Base-by-base conservation (phyloP, 2,113 vertebrate genomes). In the Colossoma macropomum region DNA sequence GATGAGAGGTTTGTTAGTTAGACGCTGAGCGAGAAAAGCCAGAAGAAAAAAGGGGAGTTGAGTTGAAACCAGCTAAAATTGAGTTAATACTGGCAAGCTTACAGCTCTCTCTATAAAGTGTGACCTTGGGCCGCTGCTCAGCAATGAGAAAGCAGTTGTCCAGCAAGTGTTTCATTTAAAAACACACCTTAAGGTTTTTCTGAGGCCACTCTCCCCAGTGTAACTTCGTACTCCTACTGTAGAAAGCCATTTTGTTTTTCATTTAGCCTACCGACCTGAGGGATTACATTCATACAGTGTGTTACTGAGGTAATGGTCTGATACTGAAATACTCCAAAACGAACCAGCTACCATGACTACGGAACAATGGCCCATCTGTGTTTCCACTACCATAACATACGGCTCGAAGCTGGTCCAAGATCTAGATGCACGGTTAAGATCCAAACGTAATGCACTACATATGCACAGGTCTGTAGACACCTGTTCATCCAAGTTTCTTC, bases 161-260 rank as follows among this genome's bases (percentile, higher is more conserved):
- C 63, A 70, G 19, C 17, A 56, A 56, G 62, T 70, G 76, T 75
- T 76, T 82, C 28, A 76, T 69, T 82, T 45, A 82, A 69, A 50
- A 69, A 52, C 73, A 76, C 62, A 69, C 32, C 16, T 75, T 75
- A 27, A 69, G 17, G 41, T 27, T 82, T 75, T 54, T 21, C 34
- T 50, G 19, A 74, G 10, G 60, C 45, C 28, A 34, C 16, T 38
- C 21, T 75, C 73, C 25, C 28, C 63, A 75, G 0, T 68, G 75
- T 80, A 45, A 71, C 68, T 41, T 59, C 38, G n/a, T 66, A 71
- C n/a, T 80, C n/a, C 52, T 59, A 38, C 38, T 34, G 50, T 41
- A 69, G 52, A 75, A 48, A 50, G 60, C 70, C 38, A 32, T 63
- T 81, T 52, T 63, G 52, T 12, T 81, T 63, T 52, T 30, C 68